Base-by-base conservation (phyloP, 2,888 invertebrate genomes). In the Lasioglossum malachurum region DNA sequence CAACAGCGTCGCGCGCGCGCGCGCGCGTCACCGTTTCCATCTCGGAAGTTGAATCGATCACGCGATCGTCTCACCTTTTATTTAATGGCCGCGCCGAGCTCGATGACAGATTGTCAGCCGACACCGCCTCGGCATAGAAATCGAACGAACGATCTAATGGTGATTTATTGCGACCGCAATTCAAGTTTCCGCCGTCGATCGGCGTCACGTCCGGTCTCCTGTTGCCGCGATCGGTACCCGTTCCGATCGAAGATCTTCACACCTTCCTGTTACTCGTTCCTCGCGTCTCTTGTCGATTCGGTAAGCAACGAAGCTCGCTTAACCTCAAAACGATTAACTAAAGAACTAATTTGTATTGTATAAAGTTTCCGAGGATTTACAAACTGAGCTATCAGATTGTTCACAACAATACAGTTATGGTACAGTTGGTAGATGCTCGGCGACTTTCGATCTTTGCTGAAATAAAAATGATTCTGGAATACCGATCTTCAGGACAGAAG, bases 1-100 rank as follows among this genome's bases (percentile, higher is more conserved):
- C 49, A 12, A 46, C n/a, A 44, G 46, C 23, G 31, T 78, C 27
- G 35, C 27, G 27, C 64, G 38, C 76, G 60, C 60, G 35, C 76
- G 46, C 23, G 35, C 78, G 69, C 53, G 78, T 69, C 71, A 76
- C 64, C 82, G 80, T 77, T 75, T 80, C 80, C 83, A 81, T 83
- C 82, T 89, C 77, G 80, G 46, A 71, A 64, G 35, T 60, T 60
- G 79, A 71, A 77, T 80, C 84, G 88, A 60, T 80, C 82, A 75
- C 78, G 81, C 89, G 88, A 89, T 88, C 86, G 88, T 89, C 80
- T 76, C 80, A n/a, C 31, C 35, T 88, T 86, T 90, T 81, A 69
- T 83, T 85, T 79, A 87, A 89, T 89, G 89, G 90, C 83, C 73
- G 44, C 86, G 27, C 35, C 64, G 16, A 12, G 69, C 67, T 85